Base-by-base conservation (phyloP, 37 sponge, comb jelly and placozoan species). In the Amphimedon queenslandica region DNA sequence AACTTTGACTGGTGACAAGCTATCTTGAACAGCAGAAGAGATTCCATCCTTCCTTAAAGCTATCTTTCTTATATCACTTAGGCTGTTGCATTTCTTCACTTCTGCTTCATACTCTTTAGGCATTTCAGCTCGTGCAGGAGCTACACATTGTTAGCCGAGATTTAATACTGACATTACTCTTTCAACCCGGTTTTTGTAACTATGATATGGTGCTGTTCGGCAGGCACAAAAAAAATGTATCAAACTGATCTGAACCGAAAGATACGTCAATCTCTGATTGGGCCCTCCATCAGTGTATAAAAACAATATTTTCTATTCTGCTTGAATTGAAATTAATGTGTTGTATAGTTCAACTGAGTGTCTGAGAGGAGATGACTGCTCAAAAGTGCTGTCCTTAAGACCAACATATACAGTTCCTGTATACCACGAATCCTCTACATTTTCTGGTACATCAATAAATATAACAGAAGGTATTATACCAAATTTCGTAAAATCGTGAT, bases 281-380 rank as follows among this genome's bases (percentile, higher is more conserved):
- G 85, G 78, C 24, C 80, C 87, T 58, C 87, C 72, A 75, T 86
- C 80, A 24, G 76, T 61, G 58, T 86, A 79, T 57, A 79, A 6
- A 51, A 70, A 75, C 35, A 86, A 53, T 18, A 79, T 41, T 23
- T 63, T 30, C 40, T 74, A n/a, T n/a, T n/a, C n/a, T n/a, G 6
- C 18, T 34, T 25, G 2, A 63, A 11, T 32, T 34, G 67, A 25
- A 41, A 32, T 42, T 27, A 68, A 36, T 11, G 35, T 27, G 13
- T 35, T 40, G 21, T 30, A 66, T 23, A 80, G 67, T 40, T 87
- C 87, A 70, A 69, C 28, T 34, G 77, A 71, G 75, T 87, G 87
- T 11, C 88, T 56, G 8, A 70, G 41, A 30, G 87, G 70, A 10
- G 74, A 78, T 53, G 79, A 78, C 4, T 69, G 71, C 51, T 79